These are phyloP conservation scores for Gryllus bimaculatus DNA, from an alignment of 1,140 invertebrate species.

Conservation along the genomic window DNA sequence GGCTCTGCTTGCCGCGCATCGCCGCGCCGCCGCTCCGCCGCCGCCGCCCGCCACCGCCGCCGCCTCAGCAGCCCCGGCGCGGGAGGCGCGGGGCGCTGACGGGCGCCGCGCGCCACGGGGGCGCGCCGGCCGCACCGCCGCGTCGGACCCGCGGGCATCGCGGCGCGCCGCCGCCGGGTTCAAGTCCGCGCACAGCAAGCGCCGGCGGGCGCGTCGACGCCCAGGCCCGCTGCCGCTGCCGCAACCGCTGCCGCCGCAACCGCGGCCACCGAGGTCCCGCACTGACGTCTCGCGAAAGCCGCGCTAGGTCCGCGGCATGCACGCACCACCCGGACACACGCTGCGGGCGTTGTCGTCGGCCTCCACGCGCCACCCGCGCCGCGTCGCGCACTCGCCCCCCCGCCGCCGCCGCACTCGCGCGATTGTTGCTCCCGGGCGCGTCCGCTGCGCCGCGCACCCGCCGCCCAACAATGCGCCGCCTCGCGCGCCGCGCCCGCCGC, in stretches of 20 bases:
- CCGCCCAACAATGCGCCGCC: not conserved
- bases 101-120: constrained; percentile 26
- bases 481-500: not conserved
- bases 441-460: not conserved
- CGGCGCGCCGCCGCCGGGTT: constrained; percentile 28
- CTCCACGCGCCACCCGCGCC: not conserved
- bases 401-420: too few species aligned
- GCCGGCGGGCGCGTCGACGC: constrained; percentile 22
- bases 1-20: constrained; percentile 33
- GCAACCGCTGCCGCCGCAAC: not conserved
- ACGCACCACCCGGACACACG: not conserved
- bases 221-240: constrained; percentile 30
- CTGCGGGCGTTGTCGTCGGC: not conserved
- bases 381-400: too few species aligned
- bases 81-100: constrained; percentile 19
- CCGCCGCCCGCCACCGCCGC: not conserved
- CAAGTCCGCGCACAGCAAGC: constrained; percentile 22
- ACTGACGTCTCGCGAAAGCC: constrained; percentile 23
- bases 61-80: not conserved
- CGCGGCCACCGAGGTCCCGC: constrained; percentile 17
- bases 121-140: constrained; percentile 28
- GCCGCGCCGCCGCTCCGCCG: constrained; percentile 11
- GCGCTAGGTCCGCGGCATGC: constrained; percentile 34
- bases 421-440: not conserved
- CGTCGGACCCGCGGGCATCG: constrained; percentile 27